phyloP scores from a whole-genome alignment of 2,113 vertebrate species.

The Rhipidura dahli region DNA sequence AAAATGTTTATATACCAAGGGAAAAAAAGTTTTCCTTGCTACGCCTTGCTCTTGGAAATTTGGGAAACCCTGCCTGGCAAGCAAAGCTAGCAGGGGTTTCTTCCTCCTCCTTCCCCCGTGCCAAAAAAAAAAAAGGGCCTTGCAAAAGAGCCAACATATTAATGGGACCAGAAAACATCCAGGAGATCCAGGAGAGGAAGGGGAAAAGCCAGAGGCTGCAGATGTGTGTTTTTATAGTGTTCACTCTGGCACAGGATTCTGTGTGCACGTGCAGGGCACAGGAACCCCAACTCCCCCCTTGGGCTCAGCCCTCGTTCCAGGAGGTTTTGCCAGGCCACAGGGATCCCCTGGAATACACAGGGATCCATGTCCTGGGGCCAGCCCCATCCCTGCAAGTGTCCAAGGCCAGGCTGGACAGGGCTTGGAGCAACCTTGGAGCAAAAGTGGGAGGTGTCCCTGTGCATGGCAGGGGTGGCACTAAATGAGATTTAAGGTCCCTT shows the following conservation, averaged over 20 bases:
- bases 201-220: neutral
- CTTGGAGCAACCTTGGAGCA: neutral
- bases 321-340: neutral
- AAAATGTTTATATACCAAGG: neutral
- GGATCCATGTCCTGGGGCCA: neutral
- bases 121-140: conserved; percentile 8
- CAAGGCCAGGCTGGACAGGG: neutral
- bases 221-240: neutral
- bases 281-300: neutral
- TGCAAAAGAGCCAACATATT: neutral
- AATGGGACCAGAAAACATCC: neutral
- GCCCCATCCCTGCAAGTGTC: neutral
- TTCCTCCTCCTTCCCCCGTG: neutral
- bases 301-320: neutral
- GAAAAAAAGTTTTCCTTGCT: neutral
- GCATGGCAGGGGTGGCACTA: neutral
- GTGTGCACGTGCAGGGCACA: neutral
- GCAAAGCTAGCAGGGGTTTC: neutral
- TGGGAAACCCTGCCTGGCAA: conserved; percentile 56
- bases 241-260: neutral
- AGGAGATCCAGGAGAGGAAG: conserved; percentile 24
- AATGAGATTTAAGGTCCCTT: neutral
- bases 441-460: neutral
- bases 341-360: neutral
- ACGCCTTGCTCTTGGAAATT: conserved; percentile 16